These are phyloP conservation scores for Meriones unguiculatus DNA, from an alignment of 2,113 vertebrate species.

Conservation along the genomic window DNA sequence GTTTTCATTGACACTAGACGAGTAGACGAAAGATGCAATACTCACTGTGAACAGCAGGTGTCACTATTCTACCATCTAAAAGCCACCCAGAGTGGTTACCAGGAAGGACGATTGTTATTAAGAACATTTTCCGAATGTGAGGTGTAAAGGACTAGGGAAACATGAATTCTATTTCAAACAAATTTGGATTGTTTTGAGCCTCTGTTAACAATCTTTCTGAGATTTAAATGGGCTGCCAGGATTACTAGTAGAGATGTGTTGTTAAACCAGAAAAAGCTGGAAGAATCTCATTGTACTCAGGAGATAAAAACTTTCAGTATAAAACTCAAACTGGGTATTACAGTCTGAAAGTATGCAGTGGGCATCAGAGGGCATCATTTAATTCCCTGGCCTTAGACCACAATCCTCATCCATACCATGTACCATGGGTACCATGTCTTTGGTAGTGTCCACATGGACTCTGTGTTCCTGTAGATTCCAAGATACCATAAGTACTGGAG, in stretches of 20 bases:
- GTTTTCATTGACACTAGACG: not conserved
- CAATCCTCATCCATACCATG: not conserved
- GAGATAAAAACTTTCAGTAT: not conserved
- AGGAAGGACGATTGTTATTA: not conserved
- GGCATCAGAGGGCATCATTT: constrained; percentile 11
- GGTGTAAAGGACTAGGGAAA: constrained; percentile 31
- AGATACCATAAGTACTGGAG: not conserved
- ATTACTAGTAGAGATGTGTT: not conserved
- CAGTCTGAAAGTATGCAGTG: not conserved
- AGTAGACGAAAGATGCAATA: constrained; percentile 42
- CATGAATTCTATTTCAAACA: constrained; percentile 32
- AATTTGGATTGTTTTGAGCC: constrained; percentile 18
- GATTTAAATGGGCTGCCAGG: not conserved
- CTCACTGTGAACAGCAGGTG: constrained; percentile 59
- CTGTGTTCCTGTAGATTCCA: not conserved
- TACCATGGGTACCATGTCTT: not conserved
- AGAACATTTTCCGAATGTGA: constrained; percentile 55
- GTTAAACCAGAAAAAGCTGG: not conserved
- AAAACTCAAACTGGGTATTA: not conserved
- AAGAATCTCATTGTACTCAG: not conserved
- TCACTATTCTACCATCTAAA: constrained; percentile 58
- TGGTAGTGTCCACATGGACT: not conserved
- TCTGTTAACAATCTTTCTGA: constrained; percentile 44
- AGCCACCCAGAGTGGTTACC: not conserved
- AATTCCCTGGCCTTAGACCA: not conserved